phyloP scores from a whole-genome alignment of 2,797 vertebrate genomes.

The Varecia variegata region DNA sequence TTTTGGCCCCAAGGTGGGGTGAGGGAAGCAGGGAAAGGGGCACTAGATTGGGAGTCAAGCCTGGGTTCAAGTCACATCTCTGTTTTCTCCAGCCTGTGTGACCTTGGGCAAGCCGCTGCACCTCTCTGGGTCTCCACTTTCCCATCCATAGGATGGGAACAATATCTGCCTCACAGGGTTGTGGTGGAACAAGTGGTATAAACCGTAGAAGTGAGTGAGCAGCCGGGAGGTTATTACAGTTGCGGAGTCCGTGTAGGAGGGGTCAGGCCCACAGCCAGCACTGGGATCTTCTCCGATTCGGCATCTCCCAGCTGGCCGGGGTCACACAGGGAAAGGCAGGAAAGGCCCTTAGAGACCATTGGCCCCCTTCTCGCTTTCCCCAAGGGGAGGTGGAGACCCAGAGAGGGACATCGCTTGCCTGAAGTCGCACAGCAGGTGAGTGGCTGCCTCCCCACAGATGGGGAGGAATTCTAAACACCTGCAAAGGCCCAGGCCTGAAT shows the following conservation, averaged over 20 bases:
- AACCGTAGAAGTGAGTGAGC: neutral
- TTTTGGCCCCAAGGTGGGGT: neutral
- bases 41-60: neutral
- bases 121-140: neutral
- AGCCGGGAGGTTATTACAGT: neutral
- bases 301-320: neutral
- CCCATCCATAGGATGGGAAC: neutral
- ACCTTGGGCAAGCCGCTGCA: neutral
- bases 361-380: neutral
- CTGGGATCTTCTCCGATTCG: conserved; percentile 58
- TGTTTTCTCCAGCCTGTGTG: neutral
- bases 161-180: neutral
- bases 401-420: neutral
- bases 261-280: neutral
- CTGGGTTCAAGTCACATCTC: neutral
- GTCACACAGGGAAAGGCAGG: neutral
- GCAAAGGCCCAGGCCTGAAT: neutral
- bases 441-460: neutral
- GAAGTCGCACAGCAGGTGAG: neutral
- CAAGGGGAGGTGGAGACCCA: neutral
- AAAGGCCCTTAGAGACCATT: neutral
- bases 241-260: neutral
- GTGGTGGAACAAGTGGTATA: neutral
- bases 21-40: neutral
- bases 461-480: neutral